A percentile compares a stretch with the other conserved stretches of the same genome.
These are phyloP conservation scores for Zaprionus obscuricornis DNA, from an alignment of 2,888 invertebrate species.

Conservation along the genomic window DNA sequence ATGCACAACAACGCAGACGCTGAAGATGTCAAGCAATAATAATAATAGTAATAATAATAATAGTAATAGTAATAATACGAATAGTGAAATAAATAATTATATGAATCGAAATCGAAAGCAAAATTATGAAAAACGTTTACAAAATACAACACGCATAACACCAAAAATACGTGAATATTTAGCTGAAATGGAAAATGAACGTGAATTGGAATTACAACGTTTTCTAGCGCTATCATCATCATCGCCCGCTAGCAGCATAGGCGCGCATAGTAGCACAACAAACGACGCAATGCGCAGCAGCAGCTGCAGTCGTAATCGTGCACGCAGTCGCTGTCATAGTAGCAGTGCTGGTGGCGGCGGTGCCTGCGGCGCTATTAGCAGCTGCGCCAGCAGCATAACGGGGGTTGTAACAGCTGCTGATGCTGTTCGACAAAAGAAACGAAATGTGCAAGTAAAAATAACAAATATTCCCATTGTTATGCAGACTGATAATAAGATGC, in stretches of 20 bases:
- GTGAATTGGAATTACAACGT: slow-evolving; percentile 59
- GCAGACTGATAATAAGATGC: background rate
- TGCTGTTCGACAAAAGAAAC: background rate
- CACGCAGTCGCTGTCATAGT: background rate
- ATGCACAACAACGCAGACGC: background rate
- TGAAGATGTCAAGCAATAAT: slow-evolving; percentile 37
- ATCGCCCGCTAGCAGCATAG: slow-evolving; percentile 58
- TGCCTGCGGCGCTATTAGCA: no score
- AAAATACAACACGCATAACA: slow-evolving; percentile 51
- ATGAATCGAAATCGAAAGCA: no score
- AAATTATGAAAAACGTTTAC: slow-evolving; percentile 21
- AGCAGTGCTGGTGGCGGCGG: slow-evolving; percentile 17
- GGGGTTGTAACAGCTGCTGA: slow-evolving; percentile 17
- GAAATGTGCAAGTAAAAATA: background rate
- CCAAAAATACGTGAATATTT: slow-evolving; percentile 60
- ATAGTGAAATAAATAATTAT: no score
- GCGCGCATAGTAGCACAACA: slow-evolving; percentile 36
- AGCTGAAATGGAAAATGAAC: slow-evolving; percentile 50
- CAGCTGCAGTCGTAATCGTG: slow-evolving; percentile 1
- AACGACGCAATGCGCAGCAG: slow-evolving; percentile 8
- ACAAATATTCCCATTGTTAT: slow-evolving; percentile 54
- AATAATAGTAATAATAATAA: slow-evolving; percentile 13
- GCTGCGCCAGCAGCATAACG: background rate
- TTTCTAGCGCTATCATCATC: slow-evolving; percentile 63
- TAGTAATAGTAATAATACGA: slow-evolving; percentile 13